phyloP scores from a whole-genome alignment of 2,113 vertebrate species.

The Seriola aureovittata region DNA sequence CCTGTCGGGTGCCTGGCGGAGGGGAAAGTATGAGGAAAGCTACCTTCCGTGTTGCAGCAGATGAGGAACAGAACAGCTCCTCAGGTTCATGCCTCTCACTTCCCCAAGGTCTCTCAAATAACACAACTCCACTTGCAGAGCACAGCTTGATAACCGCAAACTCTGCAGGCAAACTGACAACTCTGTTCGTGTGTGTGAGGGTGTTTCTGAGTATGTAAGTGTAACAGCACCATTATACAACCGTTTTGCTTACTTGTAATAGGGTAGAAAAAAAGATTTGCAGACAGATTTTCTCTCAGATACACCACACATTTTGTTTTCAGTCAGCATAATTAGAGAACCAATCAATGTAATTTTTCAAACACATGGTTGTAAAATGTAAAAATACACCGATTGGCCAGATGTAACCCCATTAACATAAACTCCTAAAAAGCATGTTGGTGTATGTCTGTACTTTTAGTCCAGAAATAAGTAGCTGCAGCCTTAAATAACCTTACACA shows the following conservation, averaged over 20 bases:
- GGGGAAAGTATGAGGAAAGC: constrained; percentile 27
- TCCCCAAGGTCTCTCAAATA: constrained; percentile 12
- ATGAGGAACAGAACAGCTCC: constrained; percentile 36
- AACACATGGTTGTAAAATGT: too few species aligned
- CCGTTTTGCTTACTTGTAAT: background rate
- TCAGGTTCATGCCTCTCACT: constrained; percentile 38
- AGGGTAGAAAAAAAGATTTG: background rate
- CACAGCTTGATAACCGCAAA: constrained; percentile 30
- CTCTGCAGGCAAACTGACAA: constrained; percentile 28
- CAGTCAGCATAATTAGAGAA: background rate
- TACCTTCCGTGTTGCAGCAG: constrained; percentile 16
- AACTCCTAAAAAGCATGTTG: background rate
- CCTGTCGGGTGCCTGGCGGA: constrained; percentile 12
- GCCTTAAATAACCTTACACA: background rate
- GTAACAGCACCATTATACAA: constrained; percentile 7
- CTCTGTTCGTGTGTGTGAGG: background rate
- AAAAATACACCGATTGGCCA: background rate
- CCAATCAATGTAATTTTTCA: background rate
- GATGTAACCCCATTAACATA: background rate
- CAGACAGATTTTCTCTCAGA: background rate
- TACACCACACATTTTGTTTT: background rate
- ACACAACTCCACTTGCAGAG: constrained; percentile 23
- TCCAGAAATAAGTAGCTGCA: background rate
- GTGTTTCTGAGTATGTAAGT: constrained; percentile 18
- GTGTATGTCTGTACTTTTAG: too few species aligned